Conservation (phyloP, 1,140 invertebrate species). For the Scaptomyza hsui region DNA sequence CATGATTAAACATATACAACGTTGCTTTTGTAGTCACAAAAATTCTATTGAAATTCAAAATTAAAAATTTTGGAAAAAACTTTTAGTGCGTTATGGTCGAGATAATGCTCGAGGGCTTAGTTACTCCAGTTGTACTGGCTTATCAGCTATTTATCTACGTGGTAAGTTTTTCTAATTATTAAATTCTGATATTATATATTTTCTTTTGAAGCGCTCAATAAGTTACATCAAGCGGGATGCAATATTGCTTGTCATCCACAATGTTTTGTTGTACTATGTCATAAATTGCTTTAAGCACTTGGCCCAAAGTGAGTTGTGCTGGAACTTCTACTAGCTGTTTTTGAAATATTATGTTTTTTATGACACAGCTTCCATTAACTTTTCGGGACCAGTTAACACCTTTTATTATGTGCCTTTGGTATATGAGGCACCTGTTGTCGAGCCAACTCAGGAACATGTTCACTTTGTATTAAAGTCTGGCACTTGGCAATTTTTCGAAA, state of each 20-base stretch:
- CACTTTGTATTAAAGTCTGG: constrained; percentile 38
- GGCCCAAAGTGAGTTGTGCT: constrained; percentile 45
- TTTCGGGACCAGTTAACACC: constrained; percentile 48
- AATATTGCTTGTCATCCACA: constrained; percentile 49
- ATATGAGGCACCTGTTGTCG: constrained; percentile 26
- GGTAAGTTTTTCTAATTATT: constrained; percentile 17
- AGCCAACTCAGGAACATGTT: constrained; percentile 5
- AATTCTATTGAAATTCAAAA: constrained; percentile 22
- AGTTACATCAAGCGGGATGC: constrained; percentile 51
- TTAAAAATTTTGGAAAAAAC: not conserved
- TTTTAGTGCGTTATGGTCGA: constrained; percentile 31
- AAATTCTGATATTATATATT: not conserved
- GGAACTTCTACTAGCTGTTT: no score
- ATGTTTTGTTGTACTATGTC: constrained; percentile 50
- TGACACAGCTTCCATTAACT: constrained; percentile 38
- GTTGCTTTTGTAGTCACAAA: constrained; percentile 19
- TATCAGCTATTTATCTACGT: constrained; percentile 30
- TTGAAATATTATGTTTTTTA: no score
- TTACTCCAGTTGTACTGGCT: constrained; percentile 30
- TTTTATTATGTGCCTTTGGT: constrained; percentile 62
- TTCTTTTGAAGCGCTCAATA: constrained; percentile 31
- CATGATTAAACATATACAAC: not conserved
- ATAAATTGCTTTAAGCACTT: constrained; percentile 65
- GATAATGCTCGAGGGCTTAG: constrained; percentile 35
- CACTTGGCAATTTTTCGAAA: constrained; percentile 54